Conservation (phyloP, 2,113 vertebrate genomes). For the Vidua chalybeata region DNA sequence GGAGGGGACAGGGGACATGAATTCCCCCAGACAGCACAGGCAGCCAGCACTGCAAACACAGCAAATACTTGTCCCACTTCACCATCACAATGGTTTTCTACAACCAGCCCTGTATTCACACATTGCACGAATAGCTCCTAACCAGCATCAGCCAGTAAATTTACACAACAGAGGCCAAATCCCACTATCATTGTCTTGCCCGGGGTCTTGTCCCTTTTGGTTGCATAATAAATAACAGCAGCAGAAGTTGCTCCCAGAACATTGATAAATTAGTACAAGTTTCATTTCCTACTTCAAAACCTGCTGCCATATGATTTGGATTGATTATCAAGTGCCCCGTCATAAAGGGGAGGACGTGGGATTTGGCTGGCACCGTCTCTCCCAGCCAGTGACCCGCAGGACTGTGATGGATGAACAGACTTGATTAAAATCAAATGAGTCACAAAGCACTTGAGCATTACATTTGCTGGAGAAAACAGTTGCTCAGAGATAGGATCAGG, state of each 20-base stretch:
- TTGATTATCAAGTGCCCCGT: neutral
- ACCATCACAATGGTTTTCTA: neutral
- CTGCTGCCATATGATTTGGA: neutral
- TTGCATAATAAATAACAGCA: neutral
- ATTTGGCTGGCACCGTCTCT: neutral
- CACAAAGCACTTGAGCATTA: neutral
- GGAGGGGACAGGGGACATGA: fast-evolving
- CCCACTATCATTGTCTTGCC: neutral
- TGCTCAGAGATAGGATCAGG: neutral
- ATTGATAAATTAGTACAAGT: neutral
- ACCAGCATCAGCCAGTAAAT: neutral
- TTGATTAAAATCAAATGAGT: neutral
- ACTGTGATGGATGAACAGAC: neutral
- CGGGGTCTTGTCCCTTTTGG: neutral
- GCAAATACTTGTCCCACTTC: neutral
- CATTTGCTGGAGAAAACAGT: neutral
- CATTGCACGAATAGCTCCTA: neutral
- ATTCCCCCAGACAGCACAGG: neutral
- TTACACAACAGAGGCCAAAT: neutral
- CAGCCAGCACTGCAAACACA: neutral
- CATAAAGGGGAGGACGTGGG: neutral
- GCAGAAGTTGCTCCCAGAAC: neutral
- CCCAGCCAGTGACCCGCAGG: neutral
- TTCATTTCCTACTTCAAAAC: neutral
- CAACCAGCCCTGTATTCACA: neutral